phyloP scores from a whole-genome alignment of 2,113 vertebrate genomes.

The Isichthys henryi region DNA sequence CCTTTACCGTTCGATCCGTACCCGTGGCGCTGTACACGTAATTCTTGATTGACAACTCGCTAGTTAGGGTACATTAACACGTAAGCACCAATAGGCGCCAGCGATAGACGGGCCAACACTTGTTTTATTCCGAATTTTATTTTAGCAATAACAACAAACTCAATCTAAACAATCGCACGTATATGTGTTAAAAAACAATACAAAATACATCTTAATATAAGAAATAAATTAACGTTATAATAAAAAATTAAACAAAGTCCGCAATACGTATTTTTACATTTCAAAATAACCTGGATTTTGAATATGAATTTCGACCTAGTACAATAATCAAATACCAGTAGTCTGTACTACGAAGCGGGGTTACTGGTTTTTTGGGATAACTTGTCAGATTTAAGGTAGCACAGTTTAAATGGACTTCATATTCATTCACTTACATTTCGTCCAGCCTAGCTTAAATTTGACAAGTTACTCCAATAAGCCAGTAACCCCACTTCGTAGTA shows the following conservation, averaged over 20 bases:
- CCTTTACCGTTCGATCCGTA: background rate
- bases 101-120: background rate
- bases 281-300: no score
- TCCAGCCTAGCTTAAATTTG: no score
- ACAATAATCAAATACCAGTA: background rate
- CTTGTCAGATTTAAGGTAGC: no score
- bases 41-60: background rate
- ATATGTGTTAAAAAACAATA: background rate
- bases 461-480: no score
- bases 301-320: background rate
- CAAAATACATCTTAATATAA: background rate
- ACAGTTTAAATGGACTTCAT: no score
- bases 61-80: background rate
- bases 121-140: background rate
- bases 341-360: no score
- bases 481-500: no score
- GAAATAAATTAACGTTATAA: background rate
- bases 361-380: no score
- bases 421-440: no score
- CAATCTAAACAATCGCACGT: background rate
- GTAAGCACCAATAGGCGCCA: background rate
- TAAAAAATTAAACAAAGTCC: background rate
- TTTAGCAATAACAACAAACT: background rate
- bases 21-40: background rate
- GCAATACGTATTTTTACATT: no score